Evolutionary conservation across 2,113 vertebrate species (phyloP).

Genomic region (Apus apus): DNA sequence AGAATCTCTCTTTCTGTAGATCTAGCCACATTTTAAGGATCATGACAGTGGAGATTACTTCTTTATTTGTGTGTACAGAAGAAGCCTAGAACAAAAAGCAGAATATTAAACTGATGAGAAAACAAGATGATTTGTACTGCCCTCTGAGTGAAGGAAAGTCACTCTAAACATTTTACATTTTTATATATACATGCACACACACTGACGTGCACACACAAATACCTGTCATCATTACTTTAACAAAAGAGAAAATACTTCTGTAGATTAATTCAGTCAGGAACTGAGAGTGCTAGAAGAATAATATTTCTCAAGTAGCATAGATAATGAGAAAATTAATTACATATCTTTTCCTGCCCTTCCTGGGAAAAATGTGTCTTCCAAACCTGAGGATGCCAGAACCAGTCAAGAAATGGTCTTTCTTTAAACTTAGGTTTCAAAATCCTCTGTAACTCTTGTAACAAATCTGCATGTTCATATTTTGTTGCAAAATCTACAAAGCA

Average conservation of each 20-base stretch:
- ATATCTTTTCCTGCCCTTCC: not conserved
- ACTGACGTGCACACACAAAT: rapidly evolving
- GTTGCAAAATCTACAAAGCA: not conserved
- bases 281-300: not conserved
- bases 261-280: not conserved
- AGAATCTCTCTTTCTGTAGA: not conserved
- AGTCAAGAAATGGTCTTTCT: not conserved
- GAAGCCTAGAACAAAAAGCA: not conserved
- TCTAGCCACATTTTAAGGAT: not conserved
- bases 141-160: not conserved
- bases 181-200: rapidly evolving
- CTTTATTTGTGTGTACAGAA: not conserved
- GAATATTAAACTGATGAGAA: not conserved
- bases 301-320: not conserved
- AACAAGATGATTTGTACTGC: not conserved
- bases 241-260: not conserved
- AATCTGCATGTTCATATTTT: not conserved
- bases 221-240: not conserved
- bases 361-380: not conserved
- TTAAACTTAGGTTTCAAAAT: not conserved
- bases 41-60: not conserved
- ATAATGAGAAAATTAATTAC: not conserved
- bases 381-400: not conserved
- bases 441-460: not conserved
- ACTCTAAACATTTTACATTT: not conserved